Evolutionary conservation across 2,113 vertebrate species (phyloP), one percentile per base, ranked within the genome.

Genomic region (Psilopogon haemacephalus): DNA sequence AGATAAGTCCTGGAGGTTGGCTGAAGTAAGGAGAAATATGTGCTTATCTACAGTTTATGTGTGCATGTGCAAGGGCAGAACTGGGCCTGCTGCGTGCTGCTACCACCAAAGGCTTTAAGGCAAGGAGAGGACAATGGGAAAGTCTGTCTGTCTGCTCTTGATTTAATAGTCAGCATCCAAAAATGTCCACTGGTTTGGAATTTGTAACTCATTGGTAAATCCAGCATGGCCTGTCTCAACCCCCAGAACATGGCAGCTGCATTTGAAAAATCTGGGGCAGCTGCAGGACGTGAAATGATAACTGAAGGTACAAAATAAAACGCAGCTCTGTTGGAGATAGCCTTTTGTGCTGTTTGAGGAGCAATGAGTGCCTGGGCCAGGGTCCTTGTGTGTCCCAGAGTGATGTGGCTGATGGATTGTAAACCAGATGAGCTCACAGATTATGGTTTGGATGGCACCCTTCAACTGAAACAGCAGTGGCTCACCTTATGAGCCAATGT

Each of bases 1-100:
- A 92, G 73, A 93, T 81, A 83, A 84, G 84, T 94, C 89, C n/a
- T 89, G 86, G 58, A 89, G 90, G 18, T 60, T 72, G 82, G 32
- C 69, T 90, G 72, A 17, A 69, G 52, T 46, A 69, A 90, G 58
- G 65, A 93, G 77, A 88, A 94, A 75, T 76, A 71, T 74, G 42
- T 84, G 59, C 73, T 86, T 86, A 78, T 72, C 54, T 83, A 12
- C 50, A 75, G 81, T 91, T 91, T 84, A 86, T 33, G 64, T 65
- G 89, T 93, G 55, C 54, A 83, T 80, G 74, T 86, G 84, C 88
- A 93, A 86, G 87, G 77, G 77, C 91, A 88, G 88, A 96, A 90
- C 92, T 79, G 71, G 86, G 15, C 90, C 91, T 93, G 95, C 91
- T 92, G 88, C 59, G 88, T 73, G 63, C 84, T 1, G 40, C 84